Base-by-base conservation (phyloP, 2,888 invertebrate genomes). In the Mimumesa dahlbomi region DNA sequence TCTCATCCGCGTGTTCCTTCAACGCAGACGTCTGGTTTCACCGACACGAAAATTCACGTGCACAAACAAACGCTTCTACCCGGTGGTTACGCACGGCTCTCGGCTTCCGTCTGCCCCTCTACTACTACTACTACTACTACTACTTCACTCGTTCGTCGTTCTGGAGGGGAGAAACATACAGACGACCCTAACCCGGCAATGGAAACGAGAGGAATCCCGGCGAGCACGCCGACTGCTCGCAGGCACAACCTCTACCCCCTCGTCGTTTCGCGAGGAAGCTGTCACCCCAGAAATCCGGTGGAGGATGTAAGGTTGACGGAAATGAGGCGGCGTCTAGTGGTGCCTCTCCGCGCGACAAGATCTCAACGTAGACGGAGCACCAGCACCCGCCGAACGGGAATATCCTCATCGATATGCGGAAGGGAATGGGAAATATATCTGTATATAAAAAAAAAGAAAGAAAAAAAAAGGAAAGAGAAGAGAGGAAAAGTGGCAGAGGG, bases 281-380 rank as follows among this genome's bases (percentile, higher is more conserved):
- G 16, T 62, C 65, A 40, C 21, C 49, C 48, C 65, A 59, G 64
- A 66, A 52, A 72, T 72, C 61, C 54, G 46, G 31, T 36, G 59
- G 50, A 61, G 65, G 21, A 72, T 56, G 53, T 48, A 53, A 19
- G 50, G 48, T 48, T 49, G 66, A 68, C 67, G 67, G 74, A 76
- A 79, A 79, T 70, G 76, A 74, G 71, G 66, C 56, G 65, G 42
- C 54, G 65, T 58, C 65, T 78, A 50, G 21, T 34, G 36, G 46
- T 25, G 46, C 13, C 29, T 29, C 13, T 11, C 54, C 16, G 56
- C 46, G 65, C 74, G 70, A 64, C 64, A 54, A 75, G 46, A 76
- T 71, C 48, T 68, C 59, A 43, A 53, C 48, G 29, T 14, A 56
- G 58, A 66, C 19, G 36, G 19, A 34, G 25, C 49, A 13, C 31